Percentiles rank a stretch among this genome's conserved stretches.
Evolutionary conservation across 2,113 vertebrate genomes (phyloP).

Genomic region (Cariama cristata): DNA sequence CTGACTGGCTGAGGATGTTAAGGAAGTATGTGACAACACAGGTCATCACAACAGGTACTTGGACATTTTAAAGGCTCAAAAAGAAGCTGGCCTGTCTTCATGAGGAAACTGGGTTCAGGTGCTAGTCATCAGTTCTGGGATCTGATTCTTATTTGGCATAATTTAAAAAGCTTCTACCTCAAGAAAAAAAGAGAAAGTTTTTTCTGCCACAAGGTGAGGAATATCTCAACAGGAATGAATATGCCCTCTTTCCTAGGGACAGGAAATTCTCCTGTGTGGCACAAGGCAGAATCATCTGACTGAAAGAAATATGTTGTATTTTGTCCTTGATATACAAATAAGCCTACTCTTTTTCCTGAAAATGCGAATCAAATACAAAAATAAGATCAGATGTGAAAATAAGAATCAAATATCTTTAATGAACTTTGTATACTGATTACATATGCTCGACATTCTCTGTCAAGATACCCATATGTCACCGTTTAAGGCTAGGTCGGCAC

Average conservation of each 20-base stretch:
- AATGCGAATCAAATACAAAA: neutral
- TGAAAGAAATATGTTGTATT: neutral
- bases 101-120: neutral
- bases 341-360: neutral
- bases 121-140: neutral
- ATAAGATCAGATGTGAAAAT: neutral
- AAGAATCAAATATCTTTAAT: neutral
- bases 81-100: neutral
- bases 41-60: accelerated
- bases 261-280: neutral
- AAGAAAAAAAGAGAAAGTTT: neutral
- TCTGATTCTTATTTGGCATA: neutral
- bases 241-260: neutral
- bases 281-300: neutral
- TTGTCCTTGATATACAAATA: neutral
- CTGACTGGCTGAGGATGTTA: neutral
- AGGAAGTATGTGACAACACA: neutral
- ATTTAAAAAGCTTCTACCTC: neutral
- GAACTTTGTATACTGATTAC: neutral
- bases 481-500: no score
- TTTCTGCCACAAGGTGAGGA: neutral
- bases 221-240: neutral
- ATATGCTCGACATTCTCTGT: neutral
- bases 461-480: neutral
- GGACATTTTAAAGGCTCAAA: neutral